These are phyloP conservation scores for Chrysogorgia sp. DNA, from an alignment of 92 coral and sea anemone genomes.

Conservation along the genomic window DNA sequence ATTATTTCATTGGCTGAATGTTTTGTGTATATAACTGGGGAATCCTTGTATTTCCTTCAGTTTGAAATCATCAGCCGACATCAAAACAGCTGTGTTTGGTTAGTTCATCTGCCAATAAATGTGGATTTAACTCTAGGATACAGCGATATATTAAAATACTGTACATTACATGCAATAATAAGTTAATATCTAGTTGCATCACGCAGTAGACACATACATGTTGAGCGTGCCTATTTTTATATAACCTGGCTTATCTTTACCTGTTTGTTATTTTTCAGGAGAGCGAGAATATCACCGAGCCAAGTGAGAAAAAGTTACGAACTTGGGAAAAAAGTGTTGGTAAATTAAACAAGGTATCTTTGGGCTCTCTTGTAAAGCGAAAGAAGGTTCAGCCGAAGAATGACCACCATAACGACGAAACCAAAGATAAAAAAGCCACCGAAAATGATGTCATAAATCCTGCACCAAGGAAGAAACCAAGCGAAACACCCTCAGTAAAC, in stretches of 20 bases:
- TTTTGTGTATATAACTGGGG: too few relatives aligned
- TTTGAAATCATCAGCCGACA: constrained; percentile 6
- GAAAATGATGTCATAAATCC: not conserved
- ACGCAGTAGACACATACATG: too few relatives aligned
- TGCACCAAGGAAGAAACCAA: not conserved
- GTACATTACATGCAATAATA: not conserved
- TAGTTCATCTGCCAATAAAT: constrained; percentile 16
- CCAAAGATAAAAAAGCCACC: not conserved
- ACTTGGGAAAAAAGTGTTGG: constrained; percentile 75
- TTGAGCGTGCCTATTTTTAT: too few relatives aligned
- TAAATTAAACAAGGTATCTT: constrained; percentile 61
- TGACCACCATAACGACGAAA: not conserved
- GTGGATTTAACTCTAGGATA: constrained; percentile 29
- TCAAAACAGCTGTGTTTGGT: constrained; percentile 28
- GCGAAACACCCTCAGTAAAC: not conserved
- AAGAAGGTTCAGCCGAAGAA: constrained; percentile 52
- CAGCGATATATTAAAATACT: constrained; percentile 10
- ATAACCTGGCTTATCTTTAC: not conserved
- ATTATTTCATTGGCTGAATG: too few relatives aligned
- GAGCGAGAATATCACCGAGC: constrained; percentile 31
- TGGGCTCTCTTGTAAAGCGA: constrained; percentile 73
- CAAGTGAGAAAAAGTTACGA: constrained; percentile 67
- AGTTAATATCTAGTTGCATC: not conserved
- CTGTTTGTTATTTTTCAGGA: constrained; percentile 5
- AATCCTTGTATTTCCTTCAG: not conserved